Evolutionary conservation across 2,113 vertebrate genomes (phyloP), one percentile per base, ranked within the genome.

Genomic region (Catharus minimus): DNA sequence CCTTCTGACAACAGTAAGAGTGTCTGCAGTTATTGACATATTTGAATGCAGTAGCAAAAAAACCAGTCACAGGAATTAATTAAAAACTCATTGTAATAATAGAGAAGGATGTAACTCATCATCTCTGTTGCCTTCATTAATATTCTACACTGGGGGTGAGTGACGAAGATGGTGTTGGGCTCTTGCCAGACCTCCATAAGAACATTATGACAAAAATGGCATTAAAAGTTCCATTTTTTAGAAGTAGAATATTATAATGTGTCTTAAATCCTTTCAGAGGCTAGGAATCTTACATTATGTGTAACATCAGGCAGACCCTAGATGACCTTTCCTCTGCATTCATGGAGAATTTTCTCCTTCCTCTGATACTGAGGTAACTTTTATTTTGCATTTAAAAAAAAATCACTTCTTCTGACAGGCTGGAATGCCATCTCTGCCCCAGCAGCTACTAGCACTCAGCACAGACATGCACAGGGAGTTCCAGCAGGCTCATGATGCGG

Each of bases 41-140:
- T 60, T 69, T 79, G 7, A 65, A 50, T 46, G 5, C 26, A 27
- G 46, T 27, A 56, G 28, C 22, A 75, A 86, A 65, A 82, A 69
- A 17, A 0, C 0, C 18, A 49, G 6, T 17, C 16, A 11, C 43
- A 7, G 33, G 10, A 41, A 61, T 61, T 69, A 8, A 50, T 60
- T 46, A 28, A 13, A 65, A 78, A 79, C 19, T 61, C 24, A 46
- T 24, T 0, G 2, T 15, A 65, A 33, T 15, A 36, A 16, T 56
- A 22, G 28, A 65, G 19, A 78, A 62, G 26, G 58, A 39, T 10
- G 6, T 33, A 47, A 7, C 26, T 82, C 0, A 0, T 38, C 23
- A 21, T 38, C 23, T 49, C 2, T 0, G 0, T 36, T 79, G 26
- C 16, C 28, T 69, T 18, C 2, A 1, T 55, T 19, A 24, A 4